A percentile compares a stretch with the other conserved stretches of the same genome.
Evolutionary conservation across 2,888 invertebrate genomes (phyloP).

Genomic region (Myopa tessellatipennis): DNA sequence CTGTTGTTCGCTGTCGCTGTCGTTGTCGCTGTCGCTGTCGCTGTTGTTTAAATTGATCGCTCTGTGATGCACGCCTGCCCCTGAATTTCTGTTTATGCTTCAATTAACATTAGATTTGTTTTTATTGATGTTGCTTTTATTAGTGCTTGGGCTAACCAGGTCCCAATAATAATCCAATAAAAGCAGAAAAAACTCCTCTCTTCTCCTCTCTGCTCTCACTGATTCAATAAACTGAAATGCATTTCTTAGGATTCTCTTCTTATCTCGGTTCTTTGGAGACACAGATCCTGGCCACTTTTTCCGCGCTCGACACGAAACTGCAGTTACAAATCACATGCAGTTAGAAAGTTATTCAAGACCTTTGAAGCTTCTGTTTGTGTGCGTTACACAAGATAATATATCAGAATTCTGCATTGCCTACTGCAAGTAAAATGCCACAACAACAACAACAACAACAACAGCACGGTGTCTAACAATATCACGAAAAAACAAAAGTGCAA

Average conservation of each 20-base stretch:
- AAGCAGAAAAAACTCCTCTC: neutral
- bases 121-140: too few species aligned
- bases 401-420: slow-evolving; percentile 21
- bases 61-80: neutral
- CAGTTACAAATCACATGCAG: neutral
- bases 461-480: slow-evolving; percentile 1
- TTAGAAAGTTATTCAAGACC: neutral
- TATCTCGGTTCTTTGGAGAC: neutral
- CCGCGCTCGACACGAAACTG: neutral
- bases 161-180: too few species aligned
- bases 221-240: too few species aligned
- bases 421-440: slow-evolving; percentile 2
- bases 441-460: slow-evolving; percentile 23
- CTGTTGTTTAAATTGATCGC: neutral
- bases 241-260: too few species aligned
- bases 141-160: too few species aligned
- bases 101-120: slow-evolving; percentile 4
- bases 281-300: neutral
- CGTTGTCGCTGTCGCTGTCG: neutral
- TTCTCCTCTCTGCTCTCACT: neutral
- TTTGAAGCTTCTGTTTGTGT: slow-evolving; percentile 3
- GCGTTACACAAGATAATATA: slow-evolving; percentile 14
- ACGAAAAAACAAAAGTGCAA: slow-evolving; percentile 45
- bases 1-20: neutral
- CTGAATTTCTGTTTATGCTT: slow-evolving; percentile 16